A percentile compares a stretch with the other conserved stretches of the same genome.
Evolutionary conservation across 2,113 vertebrate species (phyloP).

Genomic region (Cryptomyrus ogoouensis): DNA sequence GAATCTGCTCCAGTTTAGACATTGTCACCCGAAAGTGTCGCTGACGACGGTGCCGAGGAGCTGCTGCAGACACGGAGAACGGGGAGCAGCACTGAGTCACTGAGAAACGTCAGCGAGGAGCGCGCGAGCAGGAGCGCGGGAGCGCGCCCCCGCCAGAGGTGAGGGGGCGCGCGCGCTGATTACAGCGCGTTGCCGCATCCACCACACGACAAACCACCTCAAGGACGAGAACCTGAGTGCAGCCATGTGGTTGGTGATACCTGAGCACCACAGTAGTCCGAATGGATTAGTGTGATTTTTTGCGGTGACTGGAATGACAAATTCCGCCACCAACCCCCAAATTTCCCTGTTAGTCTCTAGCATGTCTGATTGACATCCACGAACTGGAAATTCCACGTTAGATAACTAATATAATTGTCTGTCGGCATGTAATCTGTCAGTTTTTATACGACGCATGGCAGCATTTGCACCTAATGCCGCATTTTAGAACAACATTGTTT

Average conservation of each 20-base stretch:
- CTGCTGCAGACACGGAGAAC: conserved; percentile 47
- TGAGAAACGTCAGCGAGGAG: conserved; percentile 41
- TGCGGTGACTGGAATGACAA: too few species aligned
- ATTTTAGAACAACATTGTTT: neutral
- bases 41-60: conserved; percentile 44
- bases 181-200: too few species aligned
- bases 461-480: neutral
- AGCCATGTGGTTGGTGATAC: too few species aligned
- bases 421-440: neutral
- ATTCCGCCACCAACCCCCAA: too few species aligned
- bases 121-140: conserved; percentile 38
- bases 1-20: conserved; percentile 88
- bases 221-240: too few species aligned
- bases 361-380: neutral
- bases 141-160: conserved; percentile 32
- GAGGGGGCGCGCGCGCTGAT: too few species aligned
- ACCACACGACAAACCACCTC: too few species aligned
- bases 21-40: conserved; percentile 66
- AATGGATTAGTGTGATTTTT: too few species aligned
- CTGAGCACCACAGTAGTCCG: too few species aligned
- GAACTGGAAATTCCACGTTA: neutral
- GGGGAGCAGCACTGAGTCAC: conserved; percentile 50
- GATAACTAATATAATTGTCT: neutral
- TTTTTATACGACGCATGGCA: neutral
- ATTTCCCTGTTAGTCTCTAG: too few species aligned